These are phyloP conservation scores for Crioceris asparagi DNA, from an alignment of 2,888 invertebrate genomes.

Conservation along the genomic window DNA sequence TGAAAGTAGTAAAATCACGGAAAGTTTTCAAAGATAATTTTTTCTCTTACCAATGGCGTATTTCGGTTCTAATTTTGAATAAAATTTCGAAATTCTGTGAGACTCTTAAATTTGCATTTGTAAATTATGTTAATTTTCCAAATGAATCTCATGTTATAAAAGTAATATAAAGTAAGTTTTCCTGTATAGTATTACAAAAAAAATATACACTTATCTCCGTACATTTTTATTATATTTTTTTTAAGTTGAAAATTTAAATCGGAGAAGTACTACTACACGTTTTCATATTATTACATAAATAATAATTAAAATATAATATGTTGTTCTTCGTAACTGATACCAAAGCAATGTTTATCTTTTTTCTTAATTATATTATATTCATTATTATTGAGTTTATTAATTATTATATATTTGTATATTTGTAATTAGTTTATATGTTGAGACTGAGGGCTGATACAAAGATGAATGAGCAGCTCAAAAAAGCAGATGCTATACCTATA, in stretches of 20 bases:
- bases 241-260: too few relatives aligned
- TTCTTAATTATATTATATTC: slow-evolving; percentile 31
- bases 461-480: too few relatives aligned
- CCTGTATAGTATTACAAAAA: slow-evolving; percentile 21
- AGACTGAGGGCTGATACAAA: slow-evolving; percentile 38
- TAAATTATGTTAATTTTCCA: slow-evolving; percentile 1
- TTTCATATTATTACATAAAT: too few relatives aligned
- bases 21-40: too few relatives aligned
- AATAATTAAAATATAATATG: too few relatives aligned
- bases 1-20: too few relatives aligned
- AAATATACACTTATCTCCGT: too few relatives aligned
- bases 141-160: slow-evolving; percentile 11
- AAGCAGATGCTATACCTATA: too few relatives aligned
- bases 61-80: neutral
- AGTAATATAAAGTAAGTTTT: slow-evolving; percentile 17
- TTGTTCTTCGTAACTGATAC: slow-evolving; percentile 42
- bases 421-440: slow-evolving; percentile 38
- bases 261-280: too few relatives aligned
- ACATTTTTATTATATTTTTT: too few relatives aligned
- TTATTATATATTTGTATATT: slow-evolving; percentile 32
- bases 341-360: slow-evolving; percentile 41
- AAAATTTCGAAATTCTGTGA: neutral
- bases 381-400: slow-evolving; percentile 35
- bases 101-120: neutral
- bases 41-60: too few relatives aligned